Base-by-base conservation (phyloP, 2,113 vertebrate genomes). In the Seriola rivoliana region DNA sequence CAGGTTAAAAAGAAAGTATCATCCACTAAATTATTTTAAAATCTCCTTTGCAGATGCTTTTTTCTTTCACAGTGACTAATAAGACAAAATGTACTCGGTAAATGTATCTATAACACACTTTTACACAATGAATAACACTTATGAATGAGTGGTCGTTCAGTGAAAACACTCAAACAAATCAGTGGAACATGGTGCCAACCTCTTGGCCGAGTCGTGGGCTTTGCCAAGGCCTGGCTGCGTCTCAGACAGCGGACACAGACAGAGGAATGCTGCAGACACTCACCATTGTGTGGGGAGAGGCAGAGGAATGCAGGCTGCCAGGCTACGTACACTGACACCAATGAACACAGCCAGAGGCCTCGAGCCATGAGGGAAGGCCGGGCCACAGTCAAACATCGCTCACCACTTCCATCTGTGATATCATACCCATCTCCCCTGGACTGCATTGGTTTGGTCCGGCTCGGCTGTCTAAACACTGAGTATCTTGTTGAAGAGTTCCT, bases 231-330 rank as follows among this genome's bases (percentile, higher is more conserved):
- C 87, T 80, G 84, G 84, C 86, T 82, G 67, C 68, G 9, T 85
- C 89, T 90, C 91, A 93, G 93, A 94, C 93, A 92, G 87, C 75
- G 75, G 84, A 88, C 92, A 86, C 89, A 93, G 91, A 91, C 92
- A 91, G 81, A 91, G 92, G 94, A 94, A 95, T 94, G 93, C 92
- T 91, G 91, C 89, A 91, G 91, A 92, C 84, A 88, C 88, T 89
- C 81, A 75, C 89, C 89, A 93, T 93, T 94, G 94, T 94, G 93
- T 92, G 76, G 89, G 81, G 82, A 92, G 80, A 89, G 85, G 89
- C 90, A 92, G 82, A 92, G 93, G 93, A 94, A 94, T 94, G 93
- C 90, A 73, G 91, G 89, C 93, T 89, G 89, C 85, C 91, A 85
- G 82, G 90, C 89, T 89, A 67, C 88, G 66, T 80, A 89, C 84